Base-by-base conservation (phyloP, 2,797 vertebrate species). In the Orestias chungarensis region DNA sequence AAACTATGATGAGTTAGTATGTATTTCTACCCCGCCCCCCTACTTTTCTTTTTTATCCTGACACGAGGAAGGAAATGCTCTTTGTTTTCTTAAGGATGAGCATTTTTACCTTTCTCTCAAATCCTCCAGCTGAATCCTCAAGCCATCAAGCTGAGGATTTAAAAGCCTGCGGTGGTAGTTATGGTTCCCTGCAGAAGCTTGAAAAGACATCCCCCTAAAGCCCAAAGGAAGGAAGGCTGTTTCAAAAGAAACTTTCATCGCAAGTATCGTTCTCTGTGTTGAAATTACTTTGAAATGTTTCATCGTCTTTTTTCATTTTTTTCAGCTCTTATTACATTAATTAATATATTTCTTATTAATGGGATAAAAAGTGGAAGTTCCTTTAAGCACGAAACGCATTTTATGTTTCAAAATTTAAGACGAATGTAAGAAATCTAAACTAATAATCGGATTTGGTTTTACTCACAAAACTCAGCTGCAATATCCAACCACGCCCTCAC, bases 1-100 rank as follows among this genome's bases (percentile, higher is more conserved):
- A 91, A 86, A 91, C 93, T 91, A 87, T 94, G 94, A 96, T 94
- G 93, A 96, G 96, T 97, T 96, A 94, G 93, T 95, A 96, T 93
- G 94, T 93, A 88, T 96, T 97, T 84, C 89, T 64, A 57, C 68
- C 87, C 84, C 79, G 82, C 74, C 43, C 82, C 81, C 80, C 44
- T 38, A n/a, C 83, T 72, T 68, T 74, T 68, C 86, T 84, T 91
- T 89, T 91, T 90, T 88, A 87, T 96, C 94, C 92, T 95, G 95
- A 96, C 94, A 95, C 79, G 77, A 89, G 93, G 94, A 96, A 96
- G 95, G 96, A 97, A 97, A 97, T 95, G 94, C 94, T 92, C 85
- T 86, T 88, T 97, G 95, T 97, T 97, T 97, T 96, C 94, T 95
- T 96, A 95, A 94, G 95, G 95, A 97, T 97, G 95, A 96, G 95